Evolutionary conservation across 2,113 vertebrate genomes (phyloP).

Genomic region (Phalacrocorax aristotelis): DNA sequence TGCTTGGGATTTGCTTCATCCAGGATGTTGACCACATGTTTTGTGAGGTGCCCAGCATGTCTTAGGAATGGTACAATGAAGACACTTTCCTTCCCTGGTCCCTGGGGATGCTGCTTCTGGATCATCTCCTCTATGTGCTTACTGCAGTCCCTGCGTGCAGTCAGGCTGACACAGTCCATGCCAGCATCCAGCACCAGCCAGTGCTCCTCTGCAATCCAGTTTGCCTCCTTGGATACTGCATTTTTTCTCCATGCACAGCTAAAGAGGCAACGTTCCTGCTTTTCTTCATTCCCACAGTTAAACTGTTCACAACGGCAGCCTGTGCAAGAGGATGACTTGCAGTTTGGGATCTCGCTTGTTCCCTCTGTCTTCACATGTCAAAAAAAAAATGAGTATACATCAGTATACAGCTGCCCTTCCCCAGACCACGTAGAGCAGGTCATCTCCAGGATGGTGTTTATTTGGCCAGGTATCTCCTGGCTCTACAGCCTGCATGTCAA

Average conservation of each 20-base stretch:
- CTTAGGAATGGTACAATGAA: constrained; percentile 3
- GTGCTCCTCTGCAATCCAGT: background rate
- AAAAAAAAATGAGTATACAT: background rate
- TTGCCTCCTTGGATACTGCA: background rate
- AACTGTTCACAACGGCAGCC: background rate
- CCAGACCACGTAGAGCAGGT: background rate
- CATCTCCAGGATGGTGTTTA: background rate
- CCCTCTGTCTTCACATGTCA: background rate
- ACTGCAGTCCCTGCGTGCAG: background rate
- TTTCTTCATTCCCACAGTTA: background rate
- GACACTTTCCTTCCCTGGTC: background rate
- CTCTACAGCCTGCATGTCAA: background rate
- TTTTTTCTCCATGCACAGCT: background rate
- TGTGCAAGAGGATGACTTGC: background rate
- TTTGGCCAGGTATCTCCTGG: background rate
- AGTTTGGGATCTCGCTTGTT: background rate
- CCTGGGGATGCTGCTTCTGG: background rate
- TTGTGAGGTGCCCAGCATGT: constrained; percentile 5
- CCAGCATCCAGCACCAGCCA: background rate
- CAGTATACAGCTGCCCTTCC: background rate
- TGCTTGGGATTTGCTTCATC: background rate
- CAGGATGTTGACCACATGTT: constrained; percentile 18
- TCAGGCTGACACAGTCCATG: background rate
- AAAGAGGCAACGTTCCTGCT: background rate
- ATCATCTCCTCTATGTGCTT: background rate